Conservation (phyloP, 2,797 vertebrate genomes). For the Percopsis omiscomaycus region DNA sequence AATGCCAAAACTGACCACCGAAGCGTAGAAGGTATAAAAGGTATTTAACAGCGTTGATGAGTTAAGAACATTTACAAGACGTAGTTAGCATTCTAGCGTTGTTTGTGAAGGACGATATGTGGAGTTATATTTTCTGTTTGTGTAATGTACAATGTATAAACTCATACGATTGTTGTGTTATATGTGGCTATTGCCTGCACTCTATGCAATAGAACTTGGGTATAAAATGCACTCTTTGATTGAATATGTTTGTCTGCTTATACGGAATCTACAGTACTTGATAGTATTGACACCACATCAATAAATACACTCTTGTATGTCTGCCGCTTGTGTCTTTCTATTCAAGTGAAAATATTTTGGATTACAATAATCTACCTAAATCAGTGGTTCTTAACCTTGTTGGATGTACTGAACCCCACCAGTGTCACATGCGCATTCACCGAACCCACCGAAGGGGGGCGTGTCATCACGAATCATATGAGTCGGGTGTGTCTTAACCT, state of each 20-base stretch:
- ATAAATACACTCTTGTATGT: slow-evolving; percentile 87
- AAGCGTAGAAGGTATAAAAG: slow-evolving; percentile 74
- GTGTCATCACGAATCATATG: too few relatives aligned
- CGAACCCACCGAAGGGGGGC: too few relatives aligned
- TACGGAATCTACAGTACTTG: slow-evolving; percentile 90
- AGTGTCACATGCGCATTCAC: too few relatives aligned
- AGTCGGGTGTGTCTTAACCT: too few relatives aligned
- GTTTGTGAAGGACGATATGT: slow-evolving; percentile 77
- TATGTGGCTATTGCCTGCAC: slow-evolving; percentile 86
- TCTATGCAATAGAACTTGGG: slow-evolving; percentile 86
- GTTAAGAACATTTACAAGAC: slow-evolving; percentile 74
- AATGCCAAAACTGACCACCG: slow-evolving; percentile 75
- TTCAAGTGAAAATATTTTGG: background rate
- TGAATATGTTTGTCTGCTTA: slow-evolving; percentile 88
- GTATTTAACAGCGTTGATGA: slow-evolving; percentile 76
- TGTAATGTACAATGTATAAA: slow-evolving; percentile 84
- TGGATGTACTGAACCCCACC: too few relatives aligned
- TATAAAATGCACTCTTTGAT: slow-evolving; percentile 87
- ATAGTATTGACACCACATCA: slow-evolving; percentile 92
- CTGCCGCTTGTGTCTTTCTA: slow-evolving; percentile 37
- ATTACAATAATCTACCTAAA: too few relatives aligned
- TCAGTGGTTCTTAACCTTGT: too few relatives aligned
- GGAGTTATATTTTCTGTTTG: slow-evolving; percentile 76
- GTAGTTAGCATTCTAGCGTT: slow-evolving; percentile 76
- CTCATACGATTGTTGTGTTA: slow-evolving; percentile 79